phyloP scores from a whole-genome alignment of 2,797 vertebrate species.

The Fundulus diaphanus region DNA sequence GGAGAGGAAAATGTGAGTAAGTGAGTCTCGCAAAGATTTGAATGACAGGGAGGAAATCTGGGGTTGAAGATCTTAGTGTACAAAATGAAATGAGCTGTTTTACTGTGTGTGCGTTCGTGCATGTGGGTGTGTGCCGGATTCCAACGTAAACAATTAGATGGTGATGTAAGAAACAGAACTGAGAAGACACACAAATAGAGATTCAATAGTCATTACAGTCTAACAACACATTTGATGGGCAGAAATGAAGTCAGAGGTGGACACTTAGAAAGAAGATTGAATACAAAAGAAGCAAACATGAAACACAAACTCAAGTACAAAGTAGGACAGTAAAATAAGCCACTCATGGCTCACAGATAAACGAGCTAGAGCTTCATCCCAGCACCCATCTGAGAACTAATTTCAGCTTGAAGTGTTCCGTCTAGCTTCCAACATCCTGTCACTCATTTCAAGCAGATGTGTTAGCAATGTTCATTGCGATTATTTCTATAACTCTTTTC shows the following conservation, averaged over 20 bases:
- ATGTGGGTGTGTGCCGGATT: not conserved
- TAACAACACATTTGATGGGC: not conserved
- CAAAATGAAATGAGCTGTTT: slow-evolving; percentile 30
- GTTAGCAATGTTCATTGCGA: slow-evolving; percentile 29
- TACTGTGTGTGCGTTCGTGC: not conserved
- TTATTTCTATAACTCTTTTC: slow-evolving; percentile 29
- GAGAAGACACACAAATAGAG: not conserved
- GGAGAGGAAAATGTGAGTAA: slow-evolving; percentile 10
- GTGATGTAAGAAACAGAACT: slow-evolving; percentile 2
- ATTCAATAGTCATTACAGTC: not conserved
- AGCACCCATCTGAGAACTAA: slow-evolving; percentile 26
- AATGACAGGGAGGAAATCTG: slow-evolving; percentile 11
- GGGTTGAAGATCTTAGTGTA: not conserved
- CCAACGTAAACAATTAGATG: slow-evolving; percentile 13
- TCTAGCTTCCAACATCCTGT: slow-evolving; percentile 17
- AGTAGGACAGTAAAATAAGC: slow-evolving; percentile 15
- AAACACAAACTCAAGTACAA: slow-evolving; percentile 8
- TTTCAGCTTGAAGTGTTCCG: slow-evolving; percentile 29
- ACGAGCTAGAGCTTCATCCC: slow-evolving; percentile 19
- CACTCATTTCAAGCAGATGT: slow-evolving; percentile 23
- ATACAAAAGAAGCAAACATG: not conserved
- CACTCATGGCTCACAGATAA: slow-evolving; percentile 18
- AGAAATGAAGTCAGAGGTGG: not conserved
- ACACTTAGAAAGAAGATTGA: slow-evolving; percentile 1
- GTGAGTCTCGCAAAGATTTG: slow-evolving; percentile 12